Base-by-base conservation (phyloP, 2,888 invertebrate species). In the Bugula neritina region DNA sequence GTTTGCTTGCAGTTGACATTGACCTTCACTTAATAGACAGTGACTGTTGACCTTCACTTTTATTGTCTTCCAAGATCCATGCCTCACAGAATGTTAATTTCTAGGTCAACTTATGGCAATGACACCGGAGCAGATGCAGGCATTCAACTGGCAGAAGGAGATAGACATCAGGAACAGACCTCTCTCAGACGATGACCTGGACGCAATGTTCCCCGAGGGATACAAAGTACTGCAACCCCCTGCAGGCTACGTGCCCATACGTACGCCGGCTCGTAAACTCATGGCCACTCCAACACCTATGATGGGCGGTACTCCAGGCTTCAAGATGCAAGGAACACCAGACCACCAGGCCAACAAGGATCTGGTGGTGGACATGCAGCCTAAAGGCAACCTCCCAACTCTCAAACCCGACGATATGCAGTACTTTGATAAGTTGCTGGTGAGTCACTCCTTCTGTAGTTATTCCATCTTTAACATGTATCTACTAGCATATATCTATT, bases 331-430 rank as follows among this genome's bases (percentile, higher is more conserved):
- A 77, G 63, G 63, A 27, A 85, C 84, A 0, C 84, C 84, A 21
- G 84, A 85, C 75, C 76, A 74, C 71, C 82, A 82, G 74, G 73
- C 74, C 17, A 90, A 90, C 80, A 73, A 75, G 54, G 77, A 78
- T n/a, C 79, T 80, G 80, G 92, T 92, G 84, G 90, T 95, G 80
- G 98, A 99, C 84, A 94, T 94, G 82, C 99, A 99, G 86, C 99
- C 99, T 0, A 97, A 96, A 85, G 88, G 87, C 54, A 98, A 98
- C 86, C 88, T 99, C 78, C 99, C 99, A 23, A 95, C 99, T 83
- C 92, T 99, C 90, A 99, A 99, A 85, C 99, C 99, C 0, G 99
- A 99, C 85, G 97, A 97, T 86, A 96, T 99, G 69, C 99, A 99
- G 86, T 99, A 99, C 86, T 99, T 99, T 86, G 99, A 99, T 85